Evolutionary conservation across 1,140 invertebrate species (phyloP).

Genomic region (Delia radicum): DNA sequence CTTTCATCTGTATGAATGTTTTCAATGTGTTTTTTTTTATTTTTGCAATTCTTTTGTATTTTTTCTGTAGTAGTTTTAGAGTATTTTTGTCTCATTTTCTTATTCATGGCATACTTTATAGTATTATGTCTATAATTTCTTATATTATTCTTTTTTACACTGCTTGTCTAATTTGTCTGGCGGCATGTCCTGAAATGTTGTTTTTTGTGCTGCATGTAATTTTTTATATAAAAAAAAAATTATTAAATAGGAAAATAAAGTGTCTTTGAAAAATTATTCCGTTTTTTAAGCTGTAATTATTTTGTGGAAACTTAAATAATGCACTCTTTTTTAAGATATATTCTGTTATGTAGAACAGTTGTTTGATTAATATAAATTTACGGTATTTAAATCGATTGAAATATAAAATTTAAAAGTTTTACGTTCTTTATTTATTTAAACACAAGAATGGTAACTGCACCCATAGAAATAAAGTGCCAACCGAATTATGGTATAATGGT

Average conservation of each 20-base stretch:
- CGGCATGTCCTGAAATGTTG: neutral
- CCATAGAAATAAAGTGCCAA: too few species aligned
- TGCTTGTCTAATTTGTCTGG: constrained; percentile 1
- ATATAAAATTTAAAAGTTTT: too few species aligned
- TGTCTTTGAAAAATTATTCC: neutral
- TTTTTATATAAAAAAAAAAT: neutral
- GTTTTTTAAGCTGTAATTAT: neutral
- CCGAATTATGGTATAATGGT: too few species aligned
- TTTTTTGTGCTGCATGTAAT: neutral
- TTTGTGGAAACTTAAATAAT: too few species aligned
- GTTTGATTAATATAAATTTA: too few species aligned
- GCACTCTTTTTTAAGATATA: too few species aligned
- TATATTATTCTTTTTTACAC: neutral
- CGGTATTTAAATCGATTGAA: too few species aligned
- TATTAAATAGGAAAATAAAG: neutral
- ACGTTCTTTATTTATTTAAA: too few species aligned
- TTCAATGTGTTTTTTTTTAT: neutral
- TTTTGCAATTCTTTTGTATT: neutral
- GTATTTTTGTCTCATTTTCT: neutral
- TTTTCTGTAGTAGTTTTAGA: neutral
- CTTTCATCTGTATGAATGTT: neutral
- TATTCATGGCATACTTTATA: neutral
- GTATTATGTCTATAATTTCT: neutral
- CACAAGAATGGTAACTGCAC: too few species aligned
- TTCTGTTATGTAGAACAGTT: too few species aligned